phyloP scores from a whole-genome alignment of 2,113 vertebrate species.

The Larimichthys polyactis region DNA sequence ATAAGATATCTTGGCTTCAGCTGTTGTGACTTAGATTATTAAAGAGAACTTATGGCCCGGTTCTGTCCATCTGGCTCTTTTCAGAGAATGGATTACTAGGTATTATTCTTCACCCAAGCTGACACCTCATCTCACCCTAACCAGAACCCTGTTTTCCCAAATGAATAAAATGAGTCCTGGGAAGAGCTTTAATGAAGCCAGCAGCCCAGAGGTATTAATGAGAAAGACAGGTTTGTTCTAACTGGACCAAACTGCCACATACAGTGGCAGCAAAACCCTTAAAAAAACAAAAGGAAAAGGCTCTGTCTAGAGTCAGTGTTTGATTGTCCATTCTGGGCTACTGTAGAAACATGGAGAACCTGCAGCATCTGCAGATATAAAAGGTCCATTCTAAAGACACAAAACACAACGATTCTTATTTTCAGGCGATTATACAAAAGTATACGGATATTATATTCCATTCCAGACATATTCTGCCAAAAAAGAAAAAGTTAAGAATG shows the following conservation, averaged over 20 bases:
- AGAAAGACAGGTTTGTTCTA: background rate
- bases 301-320: too few species aligned
- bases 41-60: conserved; percentile 43
- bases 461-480: too few species aligned
- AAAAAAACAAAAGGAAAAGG: too few species aligned
- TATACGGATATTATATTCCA: too few species aligned
- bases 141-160: background rate
- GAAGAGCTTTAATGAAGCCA: conserved; percentile 1
- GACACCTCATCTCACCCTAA: conserved; percentile 12
- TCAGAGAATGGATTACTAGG: conserved; percentile 26
- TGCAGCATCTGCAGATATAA: too few species aligned
- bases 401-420: too few species aligned
- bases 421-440: too few species aligned
- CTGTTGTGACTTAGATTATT: conserved; percentile 61
- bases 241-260: background rate
- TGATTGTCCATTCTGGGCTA: too few species aligned
- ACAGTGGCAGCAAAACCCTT: too few species aligned
- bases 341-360: too few species aligned
- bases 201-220: background rate
- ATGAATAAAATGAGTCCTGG: background rate
- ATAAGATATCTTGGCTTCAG: conserved; percentile 54
- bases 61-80: conserved; percentile 56
- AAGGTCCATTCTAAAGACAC: too few species aligned
- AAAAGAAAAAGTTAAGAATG: too few species aligned
- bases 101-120: conserved; percentile 17